Evolutionary conservation across 2,113 vertebrate species (phyloP), one percentile per base, ranked within the genome.

Genomic region (Eurypyga helias): DNA sequence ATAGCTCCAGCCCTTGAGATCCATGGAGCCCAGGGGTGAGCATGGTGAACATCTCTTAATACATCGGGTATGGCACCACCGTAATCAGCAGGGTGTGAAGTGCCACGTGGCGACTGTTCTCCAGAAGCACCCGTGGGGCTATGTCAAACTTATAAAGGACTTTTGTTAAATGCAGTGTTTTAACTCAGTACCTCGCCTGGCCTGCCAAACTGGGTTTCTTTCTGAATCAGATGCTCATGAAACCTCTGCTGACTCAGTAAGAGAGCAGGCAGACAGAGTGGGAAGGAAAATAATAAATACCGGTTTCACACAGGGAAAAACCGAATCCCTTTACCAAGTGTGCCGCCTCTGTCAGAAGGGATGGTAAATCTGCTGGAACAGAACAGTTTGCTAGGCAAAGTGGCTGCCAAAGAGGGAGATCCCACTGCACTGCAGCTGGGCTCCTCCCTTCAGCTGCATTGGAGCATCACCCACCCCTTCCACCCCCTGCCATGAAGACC

Each of bases 361-460:
- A 29, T 1, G 33, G 12, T 2, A 12, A 7, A 46, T 15, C 34
- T 33, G 38, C 55, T 7, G 65, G 48, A 38, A 48, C 1, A 26
- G 61, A 54, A 61, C 29, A 6, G 21, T 70, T 67, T 69, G 88
- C 93, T 49, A 1, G 69, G 92, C 36, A 5, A 34, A 87, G 89
- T 55, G 81, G 48, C 77, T 84, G 66, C 84, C 86, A 62, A 31
- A 94, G 95, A 94, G 89, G 96, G 95, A 93, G 62, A 70, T 70
- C 18, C 92, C 87, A 62, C 6, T 28, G 87, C 89, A 11, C 25
- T 9, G 5, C 67, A 11, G 15, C 11, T 1, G 72, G 36, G 54
- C 48, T 70, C 0, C 58, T 51, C 18, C 1, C 3, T 18, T 31
- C 38, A 0, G 69, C 36, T 8, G 17, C 36, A 1, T 0, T 0